Conservation (phyloP, 2,113 vertebrate species). For the Geococcyx californianus region DNA sequence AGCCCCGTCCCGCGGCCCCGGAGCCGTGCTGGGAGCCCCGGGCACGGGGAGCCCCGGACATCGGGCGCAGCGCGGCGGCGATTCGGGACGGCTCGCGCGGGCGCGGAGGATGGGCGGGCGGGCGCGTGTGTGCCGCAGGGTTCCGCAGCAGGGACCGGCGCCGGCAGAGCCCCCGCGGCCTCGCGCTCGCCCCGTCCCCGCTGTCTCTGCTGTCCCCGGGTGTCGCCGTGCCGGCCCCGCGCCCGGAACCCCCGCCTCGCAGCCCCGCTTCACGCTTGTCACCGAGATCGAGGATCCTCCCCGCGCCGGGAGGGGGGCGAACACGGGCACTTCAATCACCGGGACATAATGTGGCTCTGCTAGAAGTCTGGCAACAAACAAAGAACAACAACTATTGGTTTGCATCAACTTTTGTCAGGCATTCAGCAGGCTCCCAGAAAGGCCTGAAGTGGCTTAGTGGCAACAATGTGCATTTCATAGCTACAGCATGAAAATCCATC, state of each 20-base stretch:
- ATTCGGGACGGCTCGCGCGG: no score
- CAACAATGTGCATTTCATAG: constrained; percentile 89
- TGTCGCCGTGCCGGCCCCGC: background rate
- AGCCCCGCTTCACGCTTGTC: constrained; percentile 87
- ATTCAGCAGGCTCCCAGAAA: constrained; percentile 83
- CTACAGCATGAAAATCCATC: constrained; percentile 84
- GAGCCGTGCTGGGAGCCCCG: no score
- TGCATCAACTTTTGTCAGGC: constrained; percentile 80
- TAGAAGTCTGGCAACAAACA: constrained; percentile 84
- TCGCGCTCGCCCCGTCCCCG: background rate
- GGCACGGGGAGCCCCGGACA: no score
- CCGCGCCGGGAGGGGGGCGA: constrained; percentile 77
- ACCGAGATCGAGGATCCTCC: constrained; percentile 84
- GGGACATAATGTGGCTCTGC: constrained; percentile 84
- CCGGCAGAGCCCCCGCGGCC: background rate
- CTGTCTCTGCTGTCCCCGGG: no score
- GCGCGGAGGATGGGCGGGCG: background rate
- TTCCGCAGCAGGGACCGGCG: background rate
- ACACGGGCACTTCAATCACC: constrained; percentile 83
- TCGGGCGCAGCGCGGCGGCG: no score
- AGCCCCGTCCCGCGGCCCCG: no score
- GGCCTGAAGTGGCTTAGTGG: constrained; percentile 80
- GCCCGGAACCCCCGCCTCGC: constrained; percentile 61
- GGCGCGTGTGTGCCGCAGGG: background rate
- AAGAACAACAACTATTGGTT: constrained; percentile 87